phyloP scores from a whole-genome alignment of 64 coral and sea anemone species.

The Dendronephthya gigantea region DNA sequence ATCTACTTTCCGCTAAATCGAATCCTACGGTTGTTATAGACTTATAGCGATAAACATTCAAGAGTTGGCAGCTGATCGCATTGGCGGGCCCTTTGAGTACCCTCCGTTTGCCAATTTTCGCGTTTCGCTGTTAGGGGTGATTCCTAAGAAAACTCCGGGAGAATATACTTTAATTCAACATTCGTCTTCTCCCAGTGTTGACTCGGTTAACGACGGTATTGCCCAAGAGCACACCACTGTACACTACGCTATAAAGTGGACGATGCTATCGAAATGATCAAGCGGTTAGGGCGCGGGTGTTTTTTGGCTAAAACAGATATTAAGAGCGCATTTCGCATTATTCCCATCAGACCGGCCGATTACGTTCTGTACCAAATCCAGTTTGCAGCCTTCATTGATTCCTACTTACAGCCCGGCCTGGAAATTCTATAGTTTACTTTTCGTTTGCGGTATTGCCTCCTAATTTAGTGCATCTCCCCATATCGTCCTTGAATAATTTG shows the following conservation, averaged over 20 bases:
- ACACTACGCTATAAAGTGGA: slow-evolving; percentile 13
- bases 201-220: slow-evolving; percentile 38
- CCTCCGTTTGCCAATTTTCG: slow-evolving; percentile 22
- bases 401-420: too few species aligned
- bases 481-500: too few species aligned
- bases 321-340: slow-evolving; percentile 39
- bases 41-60: too few species aligned
- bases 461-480: too few species aligned
- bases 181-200: slow-evolving; percentile 19
- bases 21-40: slow-evolving; percentile 18
- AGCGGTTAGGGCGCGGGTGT: neutral
- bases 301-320: slow-evolving; percentile 42
- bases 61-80: neutral
- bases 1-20: too few species aligned
- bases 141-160: slow-evolving; percentile 26
- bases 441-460: too few species aligned
- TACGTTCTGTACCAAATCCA: too few species aligned
- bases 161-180: slow-evolving; percentile 39
- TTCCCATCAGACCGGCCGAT: slow-evolving; percentile 36
- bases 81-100: slow-evolving; percentile 13
- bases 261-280: slow-evolving; percentile 14
- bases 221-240: slow-evolving; percentile 10
- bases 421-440: too few species aligned
- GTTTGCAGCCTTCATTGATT: too few species aligned
- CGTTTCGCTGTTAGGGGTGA: slow-evolving; percentile 19